phyloP scores from a whole-genome alignment of 2,113 vertebrate genomes.

The Ptyas mucosa region DNA sequence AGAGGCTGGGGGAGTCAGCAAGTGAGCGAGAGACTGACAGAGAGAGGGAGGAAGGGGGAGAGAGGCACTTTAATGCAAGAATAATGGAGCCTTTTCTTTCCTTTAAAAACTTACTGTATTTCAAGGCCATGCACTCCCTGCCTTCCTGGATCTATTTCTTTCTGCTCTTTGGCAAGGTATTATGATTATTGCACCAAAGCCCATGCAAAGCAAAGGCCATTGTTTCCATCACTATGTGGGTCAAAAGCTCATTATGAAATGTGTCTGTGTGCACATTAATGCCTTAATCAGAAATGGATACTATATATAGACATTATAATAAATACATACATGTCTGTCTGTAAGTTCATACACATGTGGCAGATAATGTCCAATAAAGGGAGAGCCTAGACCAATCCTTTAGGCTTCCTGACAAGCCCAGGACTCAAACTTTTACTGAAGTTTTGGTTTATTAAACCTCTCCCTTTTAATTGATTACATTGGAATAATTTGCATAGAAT shows the following conservation, averaged over 20 bases:
- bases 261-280: neutral
- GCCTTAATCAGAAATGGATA: neutral
- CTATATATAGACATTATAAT: neutral
- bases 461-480: neutral
- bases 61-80: conserved; percentile 52
- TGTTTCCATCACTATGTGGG: conserved; percentile 15
- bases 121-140: conserved; percentile 29
- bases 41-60: conserved; percentile 48
- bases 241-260: neutral
- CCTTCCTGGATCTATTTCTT: neutral
- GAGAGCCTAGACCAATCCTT: neutral
- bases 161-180: conserved; percentile 15
- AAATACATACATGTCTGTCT: neutral
- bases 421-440: neutral
- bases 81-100: conserved; percentile 64
- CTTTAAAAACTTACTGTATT: conserved; percentile 51
- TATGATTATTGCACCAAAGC: conserved; percentile 16
- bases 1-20: conserved; percentile 57
- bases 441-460: neutral
- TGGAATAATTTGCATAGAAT: neutral
- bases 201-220: neutral
- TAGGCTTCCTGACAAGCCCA: neutral
- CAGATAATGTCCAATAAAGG: accelerated
- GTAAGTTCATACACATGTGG: accelerated
- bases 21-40: conserved; percentile 56